Evolutionary conservation across 23 tunicate species (phyloP), one percentile per base, ranked within the genome.

Genomic region (Halocynthia aurantium): DNA sequence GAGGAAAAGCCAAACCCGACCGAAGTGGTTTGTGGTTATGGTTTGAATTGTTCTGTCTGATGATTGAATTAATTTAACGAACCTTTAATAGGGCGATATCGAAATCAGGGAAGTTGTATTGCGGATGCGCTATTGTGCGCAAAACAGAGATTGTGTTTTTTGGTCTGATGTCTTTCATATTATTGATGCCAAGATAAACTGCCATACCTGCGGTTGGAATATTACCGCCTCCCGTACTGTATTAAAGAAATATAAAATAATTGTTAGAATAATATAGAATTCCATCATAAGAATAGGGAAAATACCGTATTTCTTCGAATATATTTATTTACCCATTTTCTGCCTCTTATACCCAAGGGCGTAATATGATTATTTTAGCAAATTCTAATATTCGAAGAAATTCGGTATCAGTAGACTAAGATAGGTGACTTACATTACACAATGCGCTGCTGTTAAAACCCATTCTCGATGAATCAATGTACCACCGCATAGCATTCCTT

Each of bases 61-160:
- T n/a, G 1, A 8, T 22, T 8, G 12, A 55, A 19, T 5, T 50
- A 19, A 4, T 10, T 8, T 10, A 54, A 17, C 80, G 58, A 57
- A 75, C 80, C 50, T 55, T 15, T 6, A 75, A 13, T 10, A 75
- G 62, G 10, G 80, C 80, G 15, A 75, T 55, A 51, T 75, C 80
- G 49, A 54, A 55, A 21, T 75, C 51, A 7, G 80, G 80, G 6
- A 75, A 75, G 9, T 58, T 8, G 66, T 75, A 75, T 18, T 13
- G 10, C 0, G 80, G 67, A 40, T 75, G 80, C 7, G 60, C 61
- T 40, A 53, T 8, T 7, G 49, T n/a, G 58, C 22, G 31, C 7
- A 22, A 9, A 22, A 83, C 69, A 10, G 53, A 20, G 22, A 40
- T 11, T 6, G n/a, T 49, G 19, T 65, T 65, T 65, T 49, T 49